Conservation (phyloP, 2,113 vertebrate genomes). For the Leucopsar rothschildi region DNA sequence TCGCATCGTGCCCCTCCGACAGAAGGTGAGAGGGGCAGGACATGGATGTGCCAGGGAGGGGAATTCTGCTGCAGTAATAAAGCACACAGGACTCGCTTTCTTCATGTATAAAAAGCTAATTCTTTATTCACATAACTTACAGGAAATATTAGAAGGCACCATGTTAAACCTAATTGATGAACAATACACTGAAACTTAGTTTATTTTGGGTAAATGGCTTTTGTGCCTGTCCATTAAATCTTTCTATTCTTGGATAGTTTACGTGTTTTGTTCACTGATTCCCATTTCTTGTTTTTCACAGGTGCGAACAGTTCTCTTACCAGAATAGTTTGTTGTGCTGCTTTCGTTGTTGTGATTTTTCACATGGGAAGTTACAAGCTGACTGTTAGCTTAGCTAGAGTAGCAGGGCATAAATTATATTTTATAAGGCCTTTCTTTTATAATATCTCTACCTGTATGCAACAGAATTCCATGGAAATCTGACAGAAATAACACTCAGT, state of each 20-base stretch:
- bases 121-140: not conserved
- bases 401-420: not conserved
- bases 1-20: constrained; percentile 88
- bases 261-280: not conserved
- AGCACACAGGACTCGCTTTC: no score
- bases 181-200: not conserved
- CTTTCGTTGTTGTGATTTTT: not conserved
- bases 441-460: not conserved
- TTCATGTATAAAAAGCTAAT: not conserved
- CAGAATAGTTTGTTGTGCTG: not conserved
- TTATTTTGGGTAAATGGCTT: not conserved
- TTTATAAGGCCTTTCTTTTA: not conserved
- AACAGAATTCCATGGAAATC: not conserved
- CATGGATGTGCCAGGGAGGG: not conserved
- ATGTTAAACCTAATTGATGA: not conserved
- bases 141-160: not conserved
- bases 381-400: not conserved
- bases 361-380: not conserved
- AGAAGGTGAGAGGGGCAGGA: constrained; percentile 72
- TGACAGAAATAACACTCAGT: not conserved
- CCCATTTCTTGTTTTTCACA: not conserved
- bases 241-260: not conserved
- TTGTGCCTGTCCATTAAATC: not conserved
- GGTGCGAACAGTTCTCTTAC: not conserved
- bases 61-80: not conserved